Base-by-base conservation (phyloP, 2,113 vertebrate genomes). In the Phaethornis superciliosus region DNA sequence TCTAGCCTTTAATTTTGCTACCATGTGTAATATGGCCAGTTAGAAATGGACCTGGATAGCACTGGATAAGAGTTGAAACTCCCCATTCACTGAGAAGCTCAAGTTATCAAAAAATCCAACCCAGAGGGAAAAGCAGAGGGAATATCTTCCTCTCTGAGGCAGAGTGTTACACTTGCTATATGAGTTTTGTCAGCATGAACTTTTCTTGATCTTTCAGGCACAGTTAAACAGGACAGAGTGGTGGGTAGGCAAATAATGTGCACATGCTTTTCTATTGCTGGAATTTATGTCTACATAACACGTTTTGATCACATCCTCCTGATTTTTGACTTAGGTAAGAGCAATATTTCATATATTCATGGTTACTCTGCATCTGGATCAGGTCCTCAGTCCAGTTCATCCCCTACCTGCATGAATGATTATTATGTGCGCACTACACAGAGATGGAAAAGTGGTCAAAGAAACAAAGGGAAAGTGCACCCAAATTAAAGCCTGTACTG, bases 381-480 rank as follows among this genome's bases (percentile, higher is more conserved):
- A 67, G 10, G 14, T 85, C 8, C 17, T 16, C 5, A 51, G n/a
- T 42, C 22, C 49, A 18, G 5, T 55, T 88, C 28, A 69, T 1
- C 0, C 44, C 4, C 9, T 46, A 83, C 30, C 4, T 27, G 23
- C 44, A 69, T 0, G 3, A 69, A 54, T 77, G 12, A 1, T 64
- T 30, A 33, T n/a, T 30, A 33, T n/a, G 6, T 7, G 32, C 60
- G 19, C 28, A 26, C 42, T 21, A 21, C 23, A 65, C 7, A 58
- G 55, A 56, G 10, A 11, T 26, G 8, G 17, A 60, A 81, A 27
- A 52, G 7, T 56, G 7, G 11, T 37, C 54, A 83, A 20, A 77
- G 32, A 68, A 72, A 23, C 6, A 60, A 44, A 35, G 4, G 20
- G 8, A 83, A 58, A 3, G 11, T 49, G 11, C 4, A 5, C 22